Percentiles rank a stretch among this genome's conserved stretches.
Conservation (phyloP, 1,140 invertebrate species). For the Drosophila ohnishii region DNA sequence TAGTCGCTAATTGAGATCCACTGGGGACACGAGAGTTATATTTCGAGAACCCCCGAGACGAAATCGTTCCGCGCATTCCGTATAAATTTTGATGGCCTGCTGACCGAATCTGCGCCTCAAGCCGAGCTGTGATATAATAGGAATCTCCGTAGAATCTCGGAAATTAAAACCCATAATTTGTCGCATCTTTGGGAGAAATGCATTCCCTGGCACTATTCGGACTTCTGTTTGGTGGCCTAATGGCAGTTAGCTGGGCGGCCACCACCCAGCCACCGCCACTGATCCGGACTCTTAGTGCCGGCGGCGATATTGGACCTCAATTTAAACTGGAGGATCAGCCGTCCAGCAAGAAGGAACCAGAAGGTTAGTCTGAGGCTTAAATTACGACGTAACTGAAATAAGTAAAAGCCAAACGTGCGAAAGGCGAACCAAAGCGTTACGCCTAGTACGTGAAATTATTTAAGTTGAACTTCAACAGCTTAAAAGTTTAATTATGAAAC, state of each 20-base stretch:
- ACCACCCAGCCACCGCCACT: conserved; percentile 62
- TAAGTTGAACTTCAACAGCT: conserved; percentile 33
- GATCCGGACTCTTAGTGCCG: conserved; percentile 62
- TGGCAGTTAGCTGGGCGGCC: conserved; percentile 38
- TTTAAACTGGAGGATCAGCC: conserved; percentile 34
- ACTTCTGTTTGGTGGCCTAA: conserved; percentile 13
- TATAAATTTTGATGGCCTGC: conserved; percentile 45
- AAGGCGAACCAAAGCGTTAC: conserved; percentile 19
- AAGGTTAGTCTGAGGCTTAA: conserved; percentile 43
- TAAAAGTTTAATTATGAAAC: conserved; percentile 51
- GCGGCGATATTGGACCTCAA: conserved; percentile 68
- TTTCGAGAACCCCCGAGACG: conserved; percentile 9
- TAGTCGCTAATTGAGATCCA: conserved; percentile 69
- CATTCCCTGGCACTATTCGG: conserved; percentile 38
- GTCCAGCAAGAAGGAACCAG: conserved; percentile 17
- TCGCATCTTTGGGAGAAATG: conserved; percentile 22
- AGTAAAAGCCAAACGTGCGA: conserved; percentile 12
- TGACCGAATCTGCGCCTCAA: conserved; percentile 45
- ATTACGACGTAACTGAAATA: not conserved
- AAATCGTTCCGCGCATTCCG: conserved; percentile 34
- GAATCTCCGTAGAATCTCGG: not conserved
- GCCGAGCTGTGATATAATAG: conserved; percentile 65
- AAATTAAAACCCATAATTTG: conserved; percentile 5
- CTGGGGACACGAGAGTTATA: conserved; percentile 25
- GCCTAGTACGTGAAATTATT: conserved; percentile 56